A percentile compares a stretch with the other conserved stretches of the same genome.
Evolutionary conservation across 2,888 invertebrate genomes (phyloP).

Genomic region (Tubulanus polymorphus): DNA sequence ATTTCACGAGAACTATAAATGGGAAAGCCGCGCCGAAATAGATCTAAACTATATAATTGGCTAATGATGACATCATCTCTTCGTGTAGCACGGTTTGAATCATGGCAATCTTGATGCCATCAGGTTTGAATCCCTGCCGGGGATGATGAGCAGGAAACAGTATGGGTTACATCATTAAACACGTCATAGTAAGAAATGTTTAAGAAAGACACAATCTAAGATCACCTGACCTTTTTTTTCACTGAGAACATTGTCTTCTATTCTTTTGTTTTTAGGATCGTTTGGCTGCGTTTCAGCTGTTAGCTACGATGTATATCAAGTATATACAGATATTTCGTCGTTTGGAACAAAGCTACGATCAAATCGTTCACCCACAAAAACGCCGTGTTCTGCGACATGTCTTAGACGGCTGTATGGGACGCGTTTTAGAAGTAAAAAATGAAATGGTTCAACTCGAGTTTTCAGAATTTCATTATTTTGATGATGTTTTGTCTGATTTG

Average conservation of each 20-base stretch:
- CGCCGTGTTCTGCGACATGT: constrained; percentile 66
- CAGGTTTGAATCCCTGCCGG: no score
- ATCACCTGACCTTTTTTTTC: no score
- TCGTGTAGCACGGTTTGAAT: no score
- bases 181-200: no score
- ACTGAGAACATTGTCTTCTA: not conserved
- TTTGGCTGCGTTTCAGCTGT: constrained; percentile 49
- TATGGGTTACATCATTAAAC: no score
- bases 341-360: constrained; percentile 80
- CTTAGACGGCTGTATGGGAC: constrained; percentile 64
- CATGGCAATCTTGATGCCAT: no score
- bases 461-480: constrained; percentile 82
- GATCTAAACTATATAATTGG: no score
- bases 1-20: no score
- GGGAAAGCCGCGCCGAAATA: no score
- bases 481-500: constrained; percentile 71
- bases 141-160: no score
- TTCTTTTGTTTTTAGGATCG: constrained; percentile 42
- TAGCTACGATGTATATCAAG: constrained; percentile 66
- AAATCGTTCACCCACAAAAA: constrained; percentile 90
- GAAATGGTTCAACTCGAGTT: constrained; percentile 82
- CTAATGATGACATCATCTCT: no score
- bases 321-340: constrained; percentile 74
- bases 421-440: constrained; percentile 79
- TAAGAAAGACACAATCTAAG: no score